Percentiles rank a stretch among this genome's conserved stretches.
These are phyloP conservation scores for Actenoides lindsayi DNA, from an alignment of 2,113 vertebrate species.

Conservation along the genomic window DNA sequence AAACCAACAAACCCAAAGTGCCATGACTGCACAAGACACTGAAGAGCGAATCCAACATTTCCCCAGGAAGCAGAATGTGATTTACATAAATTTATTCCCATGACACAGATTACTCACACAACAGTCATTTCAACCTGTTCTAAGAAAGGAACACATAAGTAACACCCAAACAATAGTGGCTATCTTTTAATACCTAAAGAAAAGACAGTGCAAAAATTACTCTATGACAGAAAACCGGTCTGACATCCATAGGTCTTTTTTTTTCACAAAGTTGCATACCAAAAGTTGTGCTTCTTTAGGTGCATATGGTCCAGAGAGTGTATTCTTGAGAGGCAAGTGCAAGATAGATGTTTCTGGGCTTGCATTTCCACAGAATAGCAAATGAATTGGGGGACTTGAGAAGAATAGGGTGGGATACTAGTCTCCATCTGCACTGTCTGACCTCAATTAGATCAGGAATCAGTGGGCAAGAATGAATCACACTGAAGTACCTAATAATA, in stretches of 20 bases:
- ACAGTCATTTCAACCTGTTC: neutral
- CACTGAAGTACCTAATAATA: neutral
- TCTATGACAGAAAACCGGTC: neutral
- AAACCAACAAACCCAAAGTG: too few species aligned
- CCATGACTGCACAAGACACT: neutral
- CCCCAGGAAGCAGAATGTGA: neutral
- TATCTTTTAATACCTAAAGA: neutral
- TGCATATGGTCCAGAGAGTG: neutral
- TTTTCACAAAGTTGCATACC: neutral
- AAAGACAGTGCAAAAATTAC: neutral
- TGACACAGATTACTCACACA: neutral
- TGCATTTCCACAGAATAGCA: neutral
- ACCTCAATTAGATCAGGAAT: constrained; percentile 29
- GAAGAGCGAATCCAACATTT: neutral
- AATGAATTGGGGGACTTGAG: neutral
- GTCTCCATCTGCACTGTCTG: constrained; percentile 12
- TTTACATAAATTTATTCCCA: neutral
- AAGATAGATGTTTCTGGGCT: neutral
- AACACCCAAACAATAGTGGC: neutral
- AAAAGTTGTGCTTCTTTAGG: neutral
- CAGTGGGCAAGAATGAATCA: constrained; percentile 16
- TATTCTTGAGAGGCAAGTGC: neutral
- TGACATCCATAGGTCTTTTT: neutral
- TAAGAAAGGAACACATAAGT: neutral
- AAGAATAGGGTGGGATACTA: neutral